Conservation (phyloP, 2,888 invertebrate genomes). For the Tryphoninae sp. region DNA sequence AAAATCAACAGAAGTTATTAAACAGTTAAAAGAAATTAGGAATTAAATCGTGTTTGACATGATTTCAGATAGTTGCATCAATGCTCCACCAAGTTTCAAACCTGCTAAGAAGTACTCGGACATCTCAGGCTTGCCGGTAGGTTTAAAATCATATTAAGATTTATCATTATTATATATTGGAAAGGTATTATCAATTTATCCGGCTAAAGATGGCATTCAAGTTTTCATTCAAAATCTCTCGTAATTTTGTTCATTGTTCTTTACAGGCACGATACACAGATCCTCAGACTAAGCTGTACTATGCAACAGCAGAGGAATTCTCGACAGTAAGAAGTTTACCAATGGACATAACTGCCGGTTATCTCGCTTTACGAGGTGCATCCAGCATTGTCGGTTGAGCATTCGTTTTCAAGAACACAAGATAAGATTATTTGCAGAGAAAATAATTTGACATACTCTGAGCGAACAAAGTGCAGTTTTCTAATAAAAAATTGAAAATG, state of each 20-base stretch:
- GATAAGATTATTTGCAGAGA: constrained; percentile 8
- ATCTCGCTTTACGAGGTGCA: constrained; percentile 92
- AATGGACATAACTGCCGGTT: constrained; percentile 95
- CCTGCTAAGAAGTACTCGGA: constrained; percentile 97
- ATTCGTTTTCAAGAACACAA: constrained; percentile 18
- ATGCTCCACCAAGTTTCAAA: constrained; percentile 94
- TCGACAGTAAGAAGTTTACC: constrained; percentile 92
- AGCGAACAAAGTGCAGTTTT: not conserved
- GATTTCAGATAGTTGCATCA: constrained; percentile 88
- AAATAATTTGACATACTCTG: not conserved
- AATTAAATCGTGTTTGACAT: constrained; percentile 5
- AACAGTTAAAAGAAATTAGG: constrained; percentile 3
- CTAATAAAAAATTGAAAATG: not conserved
- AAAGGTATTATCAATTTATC: constrained; percentile 45
- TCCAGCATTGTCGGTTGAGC: constrained; percentile 88
- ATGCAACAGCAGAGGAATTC: constrained; percentile 94
- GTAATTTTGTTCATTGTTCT: constrained; percentile 44
- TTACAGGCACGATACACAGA: constrained; percentile 91
- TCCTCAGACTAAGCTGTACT: constrained; percentile 94
- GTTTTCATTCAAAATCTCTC: constrained; percentile 45
- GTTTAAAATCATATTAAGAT: constrained; percentile 66
- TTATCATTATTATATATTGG: constrained; percentile 31
- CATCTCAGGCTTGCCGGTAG: constrained; percentile 91
- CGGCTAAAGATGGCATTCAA: constrained; percentile 41
- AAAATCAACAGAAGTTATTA: not conserved